Percentiles rank a stretch among this genome's conserved stretches.
These are phyloP conservation scores for Onychomys torridus DNA, from an alignment of 2,797 vertebrate species.

Conservation along the genomic window DNA sequence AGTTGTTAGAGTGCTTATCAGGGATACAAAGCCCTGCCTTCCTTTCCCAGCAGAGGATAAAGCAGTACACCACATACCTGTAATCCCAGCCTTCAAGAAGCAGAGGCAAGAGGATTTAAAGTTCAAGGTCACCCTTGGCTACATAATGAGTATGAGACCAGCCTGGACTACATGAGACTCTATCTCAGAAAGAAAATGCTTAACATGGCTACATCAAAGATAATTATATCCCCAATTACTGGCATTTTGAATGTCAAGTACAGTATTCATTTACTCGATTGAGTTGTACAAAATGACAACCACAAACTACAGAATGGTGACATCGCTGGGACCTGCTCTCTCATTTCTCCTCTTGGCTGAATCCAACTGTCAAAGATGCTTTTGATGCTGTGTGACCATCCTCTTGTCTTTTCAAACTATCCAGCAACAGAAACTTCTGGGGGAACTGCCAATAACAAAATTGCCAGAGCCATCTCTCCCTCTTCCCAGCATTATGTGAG, in stretches of 20 bases:
- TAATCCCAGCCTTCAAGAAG: background rate
- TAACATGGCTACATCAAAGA: background rate
- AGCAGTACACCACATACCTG: no score
- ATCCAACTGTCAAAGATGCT: background rate
- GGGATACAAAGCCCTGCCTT: background rate
- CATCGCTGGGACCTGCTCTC: background rate
- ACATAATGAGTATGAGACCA: background rate
- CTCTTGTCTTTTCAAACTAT: background rate
- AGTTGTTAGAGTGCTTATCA: background rate
- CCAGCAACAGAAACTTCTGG: background rate
- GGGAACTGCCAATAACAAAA: background rate
- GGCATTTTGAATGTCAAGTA: slow-evolving; percentile 3
- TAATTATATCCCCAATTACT: slow-evolving; percentile 25
- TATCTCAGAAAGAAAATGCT: slow-evolving; percentile 1
- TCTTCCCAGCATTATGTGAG: background rate
- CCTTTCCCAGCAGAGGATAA: background rate
- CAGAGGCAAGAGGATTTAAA: background rate
- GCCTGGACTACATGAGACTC: background rate
- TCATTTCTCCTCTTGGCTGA: background rate
- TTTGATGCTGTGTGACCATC: background rate
- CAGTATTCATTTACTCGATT: background rate
- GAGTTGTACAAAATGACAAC: background rate
- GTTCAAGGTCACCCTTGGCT: background rate
- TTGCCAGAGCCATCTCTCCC: background rate
- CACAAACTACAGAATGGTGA: background rate